Conservation (phyloP, 2,888 invertebrate genomes). For the Acronicta alni region DNA sequence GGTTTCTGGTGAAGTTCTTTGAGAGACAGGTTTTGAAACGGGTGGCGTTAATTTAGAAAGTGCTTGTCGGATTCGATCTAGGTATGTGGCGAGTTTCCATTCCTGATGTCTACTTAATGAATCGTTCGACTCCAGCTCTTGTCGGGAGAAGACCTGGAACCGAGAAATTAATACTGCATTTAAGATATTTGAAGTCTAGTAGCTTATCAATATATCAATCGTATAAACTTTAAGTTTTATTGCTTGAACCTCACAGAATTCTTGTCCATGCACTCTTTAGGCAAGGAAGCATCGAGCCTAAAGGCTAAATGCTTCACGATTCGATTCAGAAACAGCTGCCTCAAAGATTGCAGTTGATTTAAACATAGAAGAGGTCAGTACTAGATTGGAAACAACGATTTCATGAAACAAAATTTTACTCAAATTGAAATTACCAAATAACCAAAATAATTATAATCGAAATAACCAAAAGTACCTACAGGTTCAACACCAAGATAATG, state of each 20-base stretch:
- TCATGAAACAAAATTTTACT: not conserved
- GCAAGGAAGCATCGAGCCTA: too few species aligned
- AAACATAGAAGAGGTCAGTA: too few species aligned
- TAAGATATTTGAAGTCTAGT: not conserved
- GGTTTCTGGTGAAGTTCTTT: conserved; percentile 76
- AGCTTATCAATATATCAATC: too few species aligned
- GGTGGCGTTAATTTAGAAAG: conserved; percentile 80
- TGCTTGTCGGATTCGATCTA: conserved; percentile 84
- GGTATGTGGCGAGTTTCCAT: conserved; percentile 87
- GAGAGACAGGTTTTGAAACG: conserved; percentile 75
- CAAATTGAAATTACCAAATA: not conserved
- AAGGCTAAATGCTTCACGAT: too few species aligned
- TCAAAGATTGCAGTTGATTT: too few species aligned
- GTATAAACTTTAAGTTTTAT: too few species aligned
- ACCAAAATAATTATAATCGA: too few species aligned
- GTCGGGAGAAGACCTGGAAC: conserved; percentile 89
- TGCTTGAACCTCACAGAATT: too few species aligned
- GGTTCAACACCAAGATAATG: conserved; percentile 90
- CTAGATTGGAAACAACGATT: too few species aligned
- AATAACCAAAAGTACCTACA: conserved; percentile 70
- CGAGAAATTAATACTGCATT: not conserved
- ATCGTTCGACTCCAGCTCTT: conserved; percentile 86
- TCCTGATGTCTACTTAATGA: conserved; percentile 87
- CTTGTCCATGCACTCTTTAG: too few species aligned
- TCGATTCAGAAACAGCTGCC: too few species aligned